Base-by-base conservation (phyloP, 2,113 vertebrate species). In the Pterophyllum scalare region DNA sequence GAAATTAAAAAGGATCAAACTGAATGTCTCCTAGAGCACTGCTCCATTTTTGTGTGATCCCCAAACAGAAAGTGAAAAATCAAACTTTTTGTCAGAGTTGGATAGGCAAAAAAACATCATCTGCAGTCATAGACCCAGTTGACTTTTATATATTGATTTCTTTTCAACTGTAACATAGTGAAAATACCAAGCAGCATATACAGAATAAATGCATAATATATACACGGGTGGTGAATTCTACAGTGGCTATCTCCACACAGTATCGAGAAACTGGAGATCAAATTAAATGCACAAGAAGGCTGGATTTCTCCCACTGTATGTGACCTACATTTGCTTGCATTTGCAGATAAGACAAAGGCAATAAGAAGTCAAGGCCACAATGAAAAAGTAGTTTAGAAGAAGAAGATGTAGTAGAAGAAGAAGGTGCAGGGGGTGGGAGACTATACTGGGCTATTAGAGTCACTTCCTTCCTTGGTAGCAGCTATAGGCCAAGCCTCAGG, bases 391-490 rank as follows among this genome's bases (percentile, higher is more conserved):
- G 87, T 86, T 84, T 77, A 58, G 84, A 80, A 75, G 76, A 82
- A 81, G 77, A 35, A 90, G 72, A 67, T 84, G 61, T 56, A 75
- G 80, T 24, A 20, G 82, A 26, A 81, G 83, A 80, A 86, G 33
- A 78, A 70, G 84, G 46, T 83, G 59, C 5, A 28, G 59, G 35
- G 33, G 49, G 75, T 59, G 75, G 81, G 38, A 62, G 61, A 82
- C 62, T 77, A 82, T 77, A 61, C 79, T 89, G 78, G 85, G 84
- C 92, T 94, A 94, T 94, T 93, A 94, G 91, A 94, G 92, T 93
- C 91, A 91, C 94, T 95, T 95, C 90, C 91, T 94, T 95, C 93
- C 91, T 89, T 89, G 79, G 86, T 84, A 88, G 80, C 80, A 72
- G 94, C 94, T 90, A 89, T 0, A 3, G 89, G 95, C 84, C 75